Conservation (phyloP, 1,140 invertebrate species). For the Drosophila setifemur region DNA sequence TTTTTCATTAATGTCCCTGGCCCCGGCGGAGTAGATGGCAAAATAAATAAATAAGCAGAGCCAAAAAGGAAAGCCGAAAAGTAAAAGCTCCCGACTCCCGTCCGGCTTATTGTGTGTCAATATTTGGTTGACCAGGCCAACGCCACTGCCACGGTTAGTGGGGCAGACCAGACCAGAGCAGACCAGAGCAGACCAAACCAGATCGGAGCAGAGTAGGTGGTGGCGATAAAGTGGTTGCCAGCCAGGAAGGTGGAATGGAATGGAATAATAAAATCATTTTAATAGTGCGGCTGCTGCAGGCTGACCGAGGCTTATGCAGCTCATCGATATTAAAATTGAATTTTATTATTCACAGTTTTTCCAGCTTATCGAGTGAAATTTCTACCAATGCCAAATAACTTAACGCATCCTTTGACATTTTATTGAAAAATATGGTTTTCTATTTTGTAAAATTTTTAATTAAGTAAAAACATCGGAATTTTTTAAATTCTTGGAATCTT, state of each 20-base stretch:
- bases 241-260: no score
- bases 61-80: slow-evolving; percentile 73
- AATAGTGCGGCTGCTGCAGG: slow-evolving; percentile 27
- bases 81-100: slow-evolving; percentile 64
- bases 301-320: slow-evolving; percentile 12
- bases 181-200: no score
- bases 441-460: no score
- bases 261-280: slow-evolving; percentile 56
- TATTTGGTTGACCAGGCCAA: slow-evolving; percentile 55
- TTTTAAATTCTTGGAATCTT: no score
- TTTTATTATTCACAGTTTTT: no score
- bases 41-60: slow-evolving; percentile 45
- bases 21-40: slow-evolving; percentile 42
- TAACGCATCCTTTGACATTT: no score
- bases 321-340: slow-evolving; percentile 3
- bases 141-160: not conserved
- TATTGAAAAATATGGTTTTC: no score
- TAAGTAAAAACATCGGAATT: no score
- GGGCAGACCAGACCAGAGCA: slow-evolving; percentile 4
- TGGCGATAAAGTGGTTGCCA: no score
- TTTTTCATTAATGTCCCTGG: slow-evolving; percentile 72
- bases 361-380: no score
- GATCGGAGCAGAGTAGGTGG: no score
- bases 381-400: no score
- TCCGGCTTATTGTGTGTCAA: slow-evolving; percentile 70